Conservation (phyloP, 2,797 vertebrate genomes). For the Periophthalmus magnuspinnatus region DNA sequence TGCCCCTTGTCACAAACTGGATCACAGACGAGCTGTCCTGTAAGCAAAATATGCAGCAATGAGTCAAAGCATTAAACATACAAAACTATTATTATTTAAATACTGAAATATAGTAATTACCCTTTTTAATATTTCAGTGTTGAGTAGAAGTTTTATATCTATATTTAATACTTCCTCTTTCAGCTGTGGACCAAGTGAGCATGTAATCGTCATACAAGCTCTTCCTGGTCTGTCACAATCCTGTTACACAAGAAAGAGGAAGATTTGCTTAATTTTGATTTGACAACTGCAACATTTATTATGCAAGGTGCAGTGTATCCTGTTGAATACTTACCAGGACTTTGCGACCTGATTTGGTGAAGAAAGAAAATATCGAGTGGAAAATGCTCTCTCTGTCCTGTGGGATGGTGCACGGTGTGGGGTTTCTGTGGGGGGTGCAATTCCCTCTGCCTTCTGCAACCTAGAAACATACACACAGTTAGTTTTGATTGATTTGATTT, state of each 20-base stretch:
- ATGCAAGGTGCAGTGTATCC: not conserved
- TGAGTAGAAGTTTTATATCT: conserved; percentile 89
- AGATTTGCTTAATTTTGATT: not conserved
- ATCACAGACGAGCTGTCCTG: conserved; percentile 97
- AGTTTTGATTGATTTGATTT: not conserved
- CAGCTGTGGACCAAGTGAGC: conserved; percentile 84
- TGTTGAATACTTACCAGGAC: conserved; percentile 85
- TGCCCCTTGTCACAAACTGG: conserved; percentile 91
- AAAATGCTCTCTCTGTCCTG: conserved; percentile 94
- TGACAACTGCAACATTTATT: not conserved
- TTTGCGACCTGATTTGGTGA: conserved; percentile 95
- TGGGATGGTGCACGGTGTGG: conserved; percentile 88
- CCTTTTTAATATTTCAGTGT: conserved; percentile 95
- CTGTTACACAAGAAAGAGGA: conserved; percentile 62
- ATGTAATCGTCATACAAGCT: conserved; percentile 86
- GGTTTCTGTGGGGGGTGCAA: conserved; percentile 88
- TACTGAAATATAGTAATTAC: conserved; percentile 62
- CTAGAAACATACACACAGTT: conserved; percentile 63
- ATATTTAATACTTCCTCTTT: conserved; percentile 89
- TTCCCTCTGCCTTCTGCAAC: conserved; percentile 88
- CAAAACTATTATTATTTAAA: not conserved
- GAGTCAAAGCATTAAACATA: conserved; percentile 1
- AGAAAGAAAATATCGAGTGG: conserved; percentile 97
- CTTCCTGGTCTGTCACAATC: conserved; percentile 90
- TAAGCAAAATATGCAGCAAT: conserved; percentile 7